These are phyloP conservation scores for Escarpia spicata DNA, from an alignment of 2,888 invertebrate species.

Conservation along the genomic window DNA sequence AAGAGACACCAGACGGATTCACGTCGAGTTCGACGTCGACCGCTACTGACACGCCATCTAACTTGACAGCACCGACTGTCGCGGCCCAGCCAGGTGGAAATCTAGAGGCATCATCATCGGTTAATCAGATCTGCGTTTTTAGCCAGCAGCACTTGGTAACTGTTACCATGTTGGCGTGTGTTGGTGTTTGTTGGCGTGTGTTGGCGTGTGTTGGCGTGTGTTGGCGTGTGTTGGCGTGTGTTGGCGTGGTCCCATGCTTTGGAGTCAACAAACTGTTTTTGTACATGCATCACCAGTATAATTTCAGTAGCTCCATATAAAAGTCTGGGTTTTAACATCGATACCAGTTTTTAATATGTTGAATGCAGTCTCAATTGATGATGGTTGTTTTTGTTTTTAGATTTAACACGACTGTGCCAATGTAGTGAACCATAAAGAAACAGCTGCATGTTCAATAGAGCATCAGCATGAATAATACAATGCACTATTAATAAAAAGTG, in stretches of 20 bases:
- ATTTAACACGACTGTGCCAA: not conserved
- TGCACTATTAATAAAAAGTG: not conserved
- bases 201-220: not conserved
- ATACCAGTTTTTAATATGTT: not conserved
- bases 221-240: not conserved
- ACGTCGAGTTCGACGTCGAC: not conserved
- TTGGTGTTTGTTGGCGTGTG: not conserved
- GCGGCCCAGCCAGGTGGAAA: not conserved
- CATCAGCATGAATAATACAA: not conserved
- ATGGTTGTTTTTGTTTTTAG: not conserved
- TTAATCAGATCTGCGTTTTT: not conserved
- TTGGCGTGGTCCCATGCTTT: not conserved
- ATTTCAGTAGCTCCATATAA: not conserved
- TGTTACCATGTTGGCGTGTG: not conserved
- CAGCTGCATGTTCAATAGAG: not conserved
- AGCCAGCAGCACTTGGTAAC: not conserved
- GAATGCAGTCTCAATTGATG: not conserved
- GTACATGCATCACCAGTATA: not conserved
- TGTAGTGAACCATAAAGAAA: not conserved
- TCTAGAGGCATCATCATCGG: not conserved
- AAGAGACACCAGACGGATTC: not conserved
- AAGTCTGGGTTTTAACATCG: not conserved
- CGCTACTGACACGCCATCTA: not conserved
- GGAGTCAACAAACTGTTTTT: not conserved
- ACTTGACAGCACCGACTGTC: not conserved